Evolutionary conservation across 2,113 vertebrate species (phyloP).

Genomic region (Pholis gunnellus): DNA sequence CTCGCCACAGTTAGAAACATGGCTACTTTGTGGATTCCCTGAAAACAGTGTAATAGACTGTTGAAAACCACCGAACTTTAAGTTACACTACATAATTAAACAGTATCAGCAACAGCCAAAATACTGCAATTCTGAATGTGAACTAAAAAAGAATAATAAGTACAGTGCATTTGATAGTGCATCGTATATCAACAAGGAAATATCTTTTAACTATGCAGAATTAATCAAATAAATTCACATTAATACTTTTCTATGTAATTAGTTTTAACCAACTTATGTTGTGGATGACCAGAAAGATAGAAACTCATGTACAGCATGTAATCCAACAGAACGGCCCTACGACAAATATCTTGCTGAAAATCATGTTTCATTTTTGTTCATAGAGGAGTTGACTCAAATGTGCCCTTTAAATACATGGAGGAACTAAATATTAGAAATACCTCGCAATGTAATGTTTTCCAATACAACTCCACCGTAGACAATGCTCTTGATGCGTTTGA

Average conservation of each 20-base stretch:
- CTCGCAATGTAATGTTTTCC: background rate
- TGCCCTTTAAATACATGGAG: background rate
- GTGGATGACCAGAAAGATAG: background rate
- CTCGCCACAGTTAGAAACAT: conserved; percentile 30
- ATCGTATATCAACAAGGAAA: background rate
- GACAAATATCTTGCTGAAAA: background rate
- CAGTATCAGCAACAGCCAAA: background rate
- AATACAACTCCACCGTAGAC: background rate
- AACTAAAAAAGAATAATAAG: background rate
- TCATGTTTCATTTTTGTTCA: background rate
- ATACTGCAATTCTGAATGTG: background rate
- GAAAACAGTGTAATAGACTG: background rate
- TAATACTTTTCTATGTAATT: background rate
- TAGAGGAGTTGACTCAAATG: background rate
- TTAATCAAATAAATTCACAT: background rate
- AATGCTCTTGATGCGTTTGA: background rate
- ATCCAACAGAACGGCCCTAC: background rate
- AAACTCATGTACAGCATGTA: background rate
- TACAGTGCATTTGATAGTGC: background rate
- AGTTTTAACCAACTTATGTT: background rate
- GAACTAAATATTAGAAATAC: background rate
- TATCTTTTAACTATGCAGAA: background rate
- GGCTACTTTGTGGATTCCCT: conserved; percentile 6
- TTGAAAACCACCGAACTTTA: background rate
- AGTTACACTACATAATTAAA: conserved; percentile 2